A percentile compares a stretch with the other conserved stretches of the same genome.
phyloP scores from a whole-genome alignment of 2,888 invertebrate genomes.

The Eupithecia pulchellata region DNA sequence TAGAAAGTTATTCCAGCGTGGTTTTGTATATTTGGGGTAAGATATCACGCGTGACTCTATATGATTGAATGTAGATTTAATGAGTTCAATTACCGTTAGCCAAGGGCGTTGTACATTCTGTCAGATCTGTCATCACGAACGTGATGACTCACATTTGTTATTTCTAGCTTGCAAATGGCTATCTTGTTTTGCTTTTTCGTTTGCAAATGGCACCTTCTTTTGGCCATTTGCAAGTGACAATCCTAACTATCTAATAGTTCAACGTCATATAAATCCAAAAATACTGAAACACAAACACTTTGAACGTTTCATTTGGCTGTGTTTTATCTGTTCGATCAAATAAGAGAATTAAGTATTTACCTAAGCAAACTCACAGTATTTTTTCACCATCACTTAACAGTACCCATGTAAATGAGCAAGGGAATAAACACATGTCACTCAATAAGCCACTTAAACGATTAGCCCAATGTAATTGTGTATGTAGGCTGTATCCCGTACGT shows the following conservation, averaged over 20 bases:
- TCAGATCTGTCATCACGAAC: not conserved
- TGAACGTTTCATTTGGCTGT: not conserved
- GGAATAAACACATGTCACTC: constrained; percentile 48
- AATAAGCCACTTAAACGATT: constrained; percentile 67
- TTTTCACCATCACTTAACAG: constrained; percentile 6
- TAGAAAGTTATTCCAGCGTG: constrained; percentile 43
- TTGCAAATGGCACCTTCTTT: not conserved
- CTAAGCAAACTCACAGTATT: constrained; percentile 5
- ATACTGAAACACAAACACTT: not conserved
- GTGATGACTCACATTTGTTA: not conserved
- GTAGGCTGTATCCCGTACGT: constrained; percentile 64
- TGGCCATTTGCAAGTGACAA: not conserved
- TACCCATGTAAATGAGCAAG: constrained; percentile 32
- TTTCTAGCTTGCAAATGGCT: not conserved
- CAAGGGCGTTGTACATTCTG: not conserved
- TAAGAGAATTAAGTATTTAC: not conserved
- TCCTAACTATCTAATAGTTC: not conserved
- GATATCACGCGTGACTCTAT: not conserved
- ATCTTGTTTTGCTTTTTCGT: not conserved
- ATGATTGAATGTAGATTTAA: not conserved
- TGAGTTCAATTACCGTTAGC: not conserved
- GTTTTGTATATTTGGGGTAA: constrained; percentile 3
- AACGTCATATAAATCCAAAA: not conserved
- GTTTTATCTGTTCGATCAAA: not conserved
- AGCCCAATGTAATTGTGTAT: constrained; percentile 63